Conservation (phyloP, 2,888 invertebrate genomes). For the Pammene aurita region DNA sequence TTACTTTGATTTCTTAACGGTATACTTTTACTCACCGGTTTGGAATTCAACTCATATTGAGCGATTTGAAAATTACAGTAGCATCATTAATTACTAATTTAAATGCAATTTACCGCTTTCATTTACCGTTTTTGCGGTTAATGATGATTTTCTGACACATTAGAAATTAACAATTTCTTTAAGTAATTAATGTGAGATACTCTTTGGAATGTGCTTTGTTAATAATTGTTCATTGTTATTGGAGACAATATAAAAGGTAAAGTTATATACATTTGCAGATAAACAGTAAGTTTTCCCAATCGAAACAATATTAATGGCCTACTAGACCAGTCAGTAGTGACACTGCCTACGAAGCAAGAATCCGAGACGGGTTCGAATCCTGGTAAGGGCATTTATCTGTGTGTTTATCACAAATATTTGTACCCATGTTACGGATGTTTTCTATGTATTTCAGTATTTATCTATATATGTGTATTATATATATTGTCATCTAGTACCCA, state of each 20-base stretch:
- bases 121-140: constrained; percentile 18
- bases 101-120: constrained; percentile 31
- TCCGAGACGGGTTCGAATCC: too few relatives aligned
- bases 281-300: too few relatives aligned
- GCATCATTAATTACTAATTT: constrained; percentile 29
- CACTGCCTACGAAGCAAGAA: too few relatives aligned
- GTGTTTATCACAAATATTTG: too few relatives aligned
- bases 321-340: too few relatives aligned
- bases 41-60: constrained; percentile 23
- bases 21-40: constrained; percentile 26
- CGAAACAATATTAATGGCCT: too few relatives aligned
- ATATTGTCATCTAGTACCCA: too few relatives aligned
- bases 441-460: too few relatives aligned
- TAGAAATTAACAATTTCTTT: constrained; percentile 13
- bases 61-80: constrained; percentile 24
- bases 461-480: too few relatives aligned
- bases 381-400: too few relatives aligned
- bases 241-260: not conserved
- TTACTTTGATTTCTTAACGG: constrained; percentile 9
- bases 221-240: not conserved
- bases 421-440: too few relatives aligned
- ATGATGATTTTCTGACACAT: not conserved
- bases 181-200: not conserved
- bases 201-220: not conserved
- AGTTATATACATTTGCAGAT: too few relatives aligned